Evolutionary conservation across 2,113 vertebrate genomes (phyloP), one percentile per base, ranked within the genome.

Genomic region (Coryphaenoides rupestris): DNA sequence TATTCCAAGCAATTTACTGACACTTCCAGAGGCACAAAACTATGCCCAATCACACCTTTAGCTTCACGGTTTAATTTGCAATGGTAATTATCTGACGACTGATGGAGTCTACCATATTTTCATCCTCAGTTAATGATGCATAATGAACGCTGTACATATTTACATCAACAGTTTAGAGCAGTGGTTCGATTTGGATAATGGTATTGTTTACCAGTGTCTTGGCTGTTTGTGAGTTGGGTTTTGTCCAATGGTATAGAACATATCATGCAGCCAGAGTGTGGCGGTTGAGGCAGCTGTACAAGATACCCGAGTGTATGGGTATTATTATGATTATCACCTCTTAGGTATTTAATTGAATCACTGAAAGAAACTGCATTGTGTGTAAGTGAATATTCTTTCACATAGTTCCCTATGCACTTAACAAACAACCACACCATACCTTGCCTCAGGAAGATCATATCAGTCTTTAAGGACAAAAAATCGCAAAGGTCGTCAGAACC

Each of bases 101-200:
- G 21, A 21, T 19, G 19, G 19, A 21, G 53, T n/a, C 53, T 19
- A 3, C 21, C 53, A 55, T 55, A 55, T 55, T 21, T 21, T 21
- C 17, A 55, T 19, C n/a, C n/a, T 55, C 19, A 55, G 47, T 50
- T 50, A 50, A 50, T 50, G 47, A 50, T 50, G 47, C 47, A n/a
- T 21, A 55, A 21, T 19, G 53, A 55, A 19, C 3, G 19, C n/a
- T 40, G 19, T 55, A 21, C 53, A 21, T 19, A 21, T 21, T 55
- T 21, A 4, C 53, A 21, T n/a, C 21, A 19, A 19, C 53, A 55
- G 53, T 19, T 21, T 21, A 21, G 53, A 55, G 21, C 19, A 21
- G 19, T 12, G 10, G 53, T 55, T 21, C 19, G 5, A 55, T n/a
- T 21, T 21, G 19, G 53, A 22, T 19, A 50, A 50, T 50, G 47